Conservation (phyloP, 1,140 invertebrate genomes). For the Anoplophora glabripennis region DNA sequence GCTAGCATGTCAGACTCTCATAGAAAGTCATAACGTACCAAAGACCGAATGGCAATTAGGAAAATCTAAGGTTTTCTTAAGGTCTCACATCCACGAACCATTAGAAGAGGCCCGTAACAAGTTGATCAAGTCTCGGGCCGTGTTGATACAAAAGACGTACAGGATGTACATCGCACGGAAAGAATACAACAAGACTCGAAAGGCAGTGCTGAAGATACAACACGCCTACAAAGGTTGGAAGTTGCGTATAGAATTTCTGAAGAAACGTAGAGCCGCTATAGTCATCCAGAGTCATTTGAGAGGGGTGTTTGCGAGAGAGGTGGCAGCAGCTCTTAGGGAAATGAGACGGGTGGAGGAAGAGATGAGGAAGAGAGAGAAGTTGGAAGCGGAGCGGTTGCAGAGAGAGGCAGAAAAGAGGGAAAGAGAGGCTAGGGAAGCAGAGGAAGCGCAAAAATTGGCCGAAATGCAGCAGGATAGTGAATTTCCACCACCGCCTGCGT, state of each 20-base stretch:
- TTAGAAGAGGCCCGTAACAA: conserved; percentile 76
- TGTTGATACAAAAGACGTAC: conserved; percentile 79
- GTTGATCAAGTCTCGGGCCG: conserved; percentile 67
- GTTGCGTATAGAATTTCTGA: conserved; percentile 76
- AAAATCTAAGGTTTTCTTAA: conserved; percentile 84
- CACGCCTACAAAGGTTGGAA: conserved; percentile 85
- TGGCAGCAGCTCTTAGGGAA: conserved; percentile 79
- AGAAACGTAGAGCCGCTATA: conserved; percentile 78
- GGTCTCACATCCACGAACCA: conserved; percentile 80
- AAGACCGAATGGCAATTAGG: conserved; percentile 87
- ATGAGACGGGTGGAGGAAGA: conserved; percentile 91
- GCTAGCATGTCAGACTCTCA: conserved; percentile 48
- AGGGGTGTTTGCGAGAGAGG: conserved; percentile 86
- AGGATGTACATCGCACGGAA: conserved; percentile 61
- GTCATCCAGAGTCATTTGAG: conserved; percentile 86
- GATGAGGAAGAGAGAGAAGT: conserved; percentile 65
- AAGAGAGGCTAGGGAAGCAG: conserved; percentile 48
- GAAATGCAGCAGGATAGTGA: conserved; percentile 29
- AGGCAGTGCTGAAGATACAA: conserved; percentile 78
- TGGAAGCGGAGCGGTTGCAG: conserved; percentile 63
- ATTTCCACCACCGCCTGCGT: conserved; percentile 25
- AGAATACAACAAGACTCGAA: conserved; percentile 65
- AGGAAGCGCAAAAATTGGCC: conserved; percentile 22
- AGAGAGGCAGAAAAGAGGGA: conserved; percentile 45
- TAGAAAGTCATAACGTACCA: conserved; percentile 61